phyloP scores from a whole-genome alignment of 2,113 vertebrate species.

The Poecile atricapillus region DNA sequence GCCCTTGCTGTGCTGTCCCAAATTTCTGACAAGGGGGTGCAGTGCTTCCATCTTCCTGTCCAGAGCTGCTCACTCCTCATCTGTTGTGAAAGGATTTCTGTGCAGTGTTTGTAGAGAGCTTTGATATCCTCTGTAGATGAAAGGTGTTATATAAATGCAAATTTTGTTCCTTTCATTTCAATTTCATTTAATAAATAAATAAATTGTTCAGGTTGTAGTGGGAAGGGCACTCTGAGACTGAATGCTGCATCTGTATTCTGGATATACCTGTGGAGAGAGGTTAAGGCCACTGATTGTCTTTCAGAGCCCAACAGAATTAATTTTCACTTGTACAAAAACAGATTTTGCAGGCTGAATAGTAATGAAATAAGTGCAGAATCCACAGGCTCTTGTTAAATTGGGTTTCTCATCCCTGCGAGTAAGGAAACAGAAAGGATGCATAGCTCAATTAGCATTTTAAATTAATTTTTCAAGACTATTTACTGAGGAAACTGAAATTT shows the following conservation, averaged over 20 bases:
- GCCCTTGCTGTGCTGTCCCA: background rate
- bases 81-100: background rate
- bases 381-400: background rate
- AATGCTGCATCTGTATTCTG: slow-evolving; percentile 17
- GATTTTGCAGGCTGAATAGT: slow-evolving; percentile 54
- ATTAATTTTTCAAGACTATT: slow-evolving; percentile 62
- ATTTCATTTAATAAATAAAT: slow-evolving; percentile 57
- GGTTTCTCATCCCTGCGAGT: slow-evolving; percentile 29
- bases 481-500: slow-evolving; percentile 66
- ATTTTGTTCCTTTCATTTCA: slow-evolving; percentile 30
- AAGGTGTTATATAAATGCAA: slow-evolving; percentile 60
- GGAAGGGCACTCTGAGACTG: background rate
- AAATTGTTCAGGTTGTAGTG: background rate
- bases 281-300: slow-evolving; percentile 54
- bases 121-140: slow-evolving; percentile 23
- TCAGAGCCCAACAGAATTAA: slow-evolving; percentile 48
- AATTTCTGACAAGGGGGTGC: background rate
- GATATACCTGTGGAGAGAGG: background rate
- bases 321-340: slow-evolving; percentile 19
- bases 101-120: background rate
- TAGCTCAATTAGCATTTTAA: slow-evolving; percentile 56
- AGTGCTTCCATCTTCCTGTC: background rate
- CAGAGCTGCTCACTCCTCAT: background rate
- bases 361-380: slow-evolving; percentile 23
- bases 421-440: slow-evolving; percentile 18